These are phyloP conservation scores for Sigmodon hispidus DNA, from an alignment of 2,113 vertebrate species.

Conservation along the genomic window DNA sequence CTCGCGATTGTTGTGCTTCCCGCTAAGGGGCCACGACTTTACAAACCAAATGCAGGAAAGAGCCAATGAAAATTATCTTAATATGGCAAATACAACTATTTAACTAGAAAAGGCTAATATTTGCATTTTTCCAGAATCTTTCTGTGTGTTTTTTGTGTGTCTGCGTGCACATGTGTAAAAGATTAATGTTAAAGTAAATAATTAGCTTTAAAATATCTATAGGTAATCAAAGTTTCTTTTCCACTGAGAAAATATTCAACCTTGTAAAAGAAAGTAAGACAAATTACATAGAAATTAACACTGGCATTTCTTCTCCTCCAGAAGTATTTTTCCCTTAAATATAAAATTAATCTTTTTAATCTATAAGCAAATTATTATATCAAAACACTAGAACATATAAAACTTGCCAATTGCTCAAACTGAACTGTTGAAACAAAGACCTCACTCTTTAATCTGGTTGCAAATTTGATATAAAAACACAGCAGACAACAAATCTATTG, in stretches of 20 bases:
- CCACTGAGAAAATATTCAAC: neutral
- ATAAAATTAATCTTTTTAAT: constrained; percentile 7
- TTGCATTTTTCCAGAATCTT: neutral
- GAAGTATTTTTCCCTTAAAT: constrained; percentile 22
- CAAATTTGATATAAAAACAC: neutral
- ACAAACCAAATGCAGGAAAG: no score
- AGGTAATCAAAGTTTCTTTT: constrained; percentile 18
- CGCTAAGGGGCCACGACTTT: no score
- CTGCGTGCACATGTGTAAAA: neutral
- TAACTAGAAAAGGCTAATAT: constrained; percentile 6
- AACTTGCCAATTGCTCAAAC: neutral
- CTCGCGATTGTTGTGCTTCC: no score
- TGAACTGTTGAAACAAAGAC: neutral
- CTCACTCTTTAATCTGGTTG: neutral
- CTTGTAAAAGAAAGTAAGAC: neutral
- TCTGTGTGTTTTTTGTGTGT: neutral
- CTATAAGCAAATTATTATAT: neutral
- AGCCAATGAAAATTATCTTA: no score
- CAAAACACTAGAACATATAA: neutral
- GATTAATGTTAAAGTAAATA: neutral
- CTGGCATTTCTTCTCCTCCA: neutral
- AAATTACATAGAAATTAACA: neutral
- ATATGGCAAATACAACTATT: constrained; percentile 43
- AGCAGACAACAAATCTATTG: neutral
- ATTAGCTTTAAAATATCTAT: constrained; percentile 42